phyloP scores from a whole-genome alignment of 1,140 invertebrate genomes.

The Vollenhovia emeryi region DNA sequence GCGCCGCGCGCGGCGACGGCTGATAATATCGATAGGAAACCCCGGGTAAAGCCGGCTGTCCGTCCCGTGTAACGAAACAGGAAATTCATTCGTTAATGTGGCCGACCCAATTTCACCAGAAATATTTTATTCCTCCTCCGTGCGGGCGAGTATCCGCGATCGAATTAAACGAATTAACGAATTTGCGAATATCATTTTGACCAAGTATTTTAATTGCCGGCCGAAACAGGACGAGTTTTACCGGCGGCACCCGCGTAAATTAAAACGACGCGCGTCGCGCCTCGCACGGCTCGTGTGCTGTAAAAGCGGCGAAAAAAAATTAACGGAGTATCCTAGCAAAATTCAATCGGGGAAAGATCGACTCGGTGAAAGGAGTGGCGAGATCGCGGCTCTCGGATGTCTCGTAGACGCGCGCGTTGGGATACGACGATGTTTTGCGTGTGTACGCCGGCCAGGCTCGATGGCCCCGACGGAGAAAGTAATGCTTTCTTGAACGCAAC shows the following conservation, averaged over 20 bases:
- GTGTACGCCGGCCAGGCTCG: neutral
- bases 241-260: neutral
- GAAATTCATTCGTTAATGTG: conserved; percentile 27
- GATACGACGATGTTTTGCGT: conserved; percentile 1
- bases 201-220: neutral
- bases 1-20: neutral
- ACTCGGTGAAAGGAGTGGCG: conserved; percentile 47
- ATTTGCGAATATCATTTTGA: conserved; percentile 11
- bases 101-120: conserved; percentile 36
- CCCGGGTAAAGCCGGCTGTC: conserved; percentile 35
- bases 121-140: conserved; percentile 29
- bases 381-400: conserved; percentile 2
- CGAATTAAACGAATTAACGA: conserved; percentile 6
- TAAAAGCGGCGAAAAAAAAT: neutral
- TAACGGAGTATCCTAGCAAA: neutral
- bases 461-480: conserved; percentile 75
- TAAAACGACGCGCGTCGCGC: no score
- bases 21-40: conserved; percentile 47
- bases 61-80: conserved; percentile 45
- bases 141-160: neutral
- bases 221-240: no score
- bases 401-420: conserved; percentile 3
- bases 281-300: neutral
- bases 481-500: conserved; percentile 74
- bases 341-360: neutral